Evolutionary conservation across 1,140 invertebrate genomes (phyloP), one percentile per base, ranked within the genome.

Genomic region (Bombus haemorrhoidalis): DNA sequence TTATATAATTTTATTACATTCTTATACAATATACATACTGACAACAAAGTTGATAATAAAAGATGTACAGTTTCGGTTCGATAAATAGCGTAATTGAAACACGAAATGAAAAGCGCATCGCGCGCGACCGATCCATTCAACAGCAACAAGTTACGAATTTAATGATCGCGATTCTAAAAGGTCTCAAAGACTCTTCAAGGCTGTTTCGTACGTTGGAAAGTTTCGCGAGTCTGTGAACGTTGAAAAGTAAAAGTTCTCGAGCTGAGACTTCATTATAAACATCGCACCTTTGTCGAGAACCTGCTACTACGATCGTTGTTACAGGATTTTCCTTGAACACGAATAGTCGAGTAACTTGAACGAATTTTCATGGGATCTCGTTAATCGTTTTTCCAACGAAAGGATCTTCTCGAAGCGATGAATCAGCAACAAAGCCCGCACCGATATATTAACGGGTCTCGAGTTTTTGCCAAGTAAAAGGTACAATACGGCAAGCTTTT

Each of bases 121-220:
- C 12, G 39, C 25, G n/a, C 22, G 53, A 66, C 41, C 34, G 59
- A 2, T 71, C 37, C 8, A n/a, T 57, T 41, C 18, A 78, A 62
- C 59, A 62, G 82, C 64, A 69, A 78, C 74, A 83, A 83, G 82
- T 83, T 47, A 77, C 59, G 39, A 82, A 64, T 83, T 78, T 83
- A 83, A 83, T 83, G 82, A 83, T 83, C 82, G 5, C 82, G 53
- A n/a, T 25, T 71, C 72, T 78, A 28, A 78, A 83, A 83, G 74
- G 43, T 76, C 13, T 76, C 62, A 53, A 66, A 83, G 59, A 37
- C 37, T 53, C n/a, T n/a, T 41, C 47, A 6, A 28, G 39, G 34
- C 39, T 41, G 74, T 68, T 43, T 37, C 34, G 74, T 59, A 41
- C 13, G 28, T 22, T n/a, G 37, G 37, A 15, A 59, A 83, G 59